These are phyloP conservation scores for Lycocerus yunnanus DNA, from an alignment of 2,888 invertebrate genomes.

Conservation along the genomic window DNA sequence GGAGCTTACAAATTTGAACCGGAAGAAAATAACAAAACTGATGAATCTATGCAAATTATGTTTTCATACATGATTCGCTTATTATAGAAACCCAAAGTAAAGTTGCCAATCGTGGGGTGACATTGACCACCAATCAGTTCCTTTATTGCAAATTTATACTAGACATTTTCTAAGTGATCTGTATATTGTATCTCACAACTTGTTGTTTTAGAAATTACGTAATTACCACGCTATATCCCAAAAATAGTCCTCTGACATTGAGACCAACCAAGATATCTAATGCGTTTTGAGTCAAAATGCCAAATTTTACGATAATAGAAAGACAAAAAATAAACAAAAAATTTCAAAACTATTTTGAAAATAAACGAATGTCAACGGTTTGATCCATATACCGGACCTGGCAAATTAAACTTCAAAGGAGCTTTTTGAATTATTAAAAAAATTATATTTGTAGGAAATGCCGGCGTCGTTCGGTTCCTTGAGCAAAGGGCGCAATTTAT, in stretches of 20 bases:
- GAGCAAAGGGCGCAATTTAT: background rate
- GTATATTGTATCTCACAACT: no score
- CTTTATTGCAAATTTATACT: no score
- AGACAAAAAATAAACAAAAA: background rate
- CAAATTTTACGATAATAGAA: background rate
- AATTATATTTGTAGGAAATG: background rate
- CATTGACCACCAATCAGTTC: no score
- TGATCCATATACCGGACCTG: no score
- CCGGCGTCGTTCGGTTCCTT: background rate
- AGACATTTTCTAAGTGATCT: no score
- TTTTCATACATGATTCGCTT: background rate
- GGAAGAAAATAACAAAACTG: background rate
- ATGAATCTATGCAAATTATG: background rate
- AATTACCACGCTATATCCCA: background rate
- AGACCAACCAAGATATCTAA: background rate
- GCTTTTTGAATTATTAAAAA: background rate
- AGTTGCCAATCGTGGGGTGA: background rate
- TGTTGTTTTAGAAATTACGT: background rate
- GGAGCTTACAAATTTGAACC: background rate
- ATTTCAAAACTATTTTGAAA: no score
- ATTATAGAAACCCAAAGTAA: no score
- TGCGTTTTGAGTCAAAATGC: background rate
- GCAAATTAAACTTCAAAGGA: no score
- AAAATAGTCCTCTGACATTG: background rate
- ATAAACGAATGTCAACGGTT: no score